phyloP scores from a whole-genome alignment of 1,140 invertebrate species.

The Venturia canescens region DNA sequence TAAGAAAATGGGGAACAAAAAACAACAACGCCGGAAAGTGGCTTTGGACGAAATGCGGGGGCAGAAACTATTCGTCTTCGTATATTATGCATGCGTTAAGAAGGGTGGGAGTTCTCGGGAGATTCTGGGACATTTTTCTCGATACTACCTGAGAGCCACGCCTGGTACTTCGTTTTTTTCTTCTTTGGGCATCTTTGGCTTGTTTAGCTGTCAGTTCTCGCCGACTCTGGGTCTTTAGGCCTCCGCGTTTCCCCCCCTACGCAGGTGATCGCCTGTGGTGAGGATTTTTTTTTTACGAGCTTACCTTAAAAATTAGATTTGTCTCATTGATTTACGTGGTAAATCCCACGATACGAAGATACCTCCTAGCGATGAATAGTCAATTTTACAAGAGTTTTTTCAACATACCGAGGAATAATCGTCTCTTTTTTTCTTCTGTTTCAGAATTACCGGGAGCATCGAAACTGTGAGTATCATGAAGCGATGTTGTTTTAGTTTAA shows the following conservation, averaged over 20 bases:
- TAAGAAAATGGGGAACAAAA: neutral
- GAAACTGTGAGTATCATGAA: constrained; percentile 49
- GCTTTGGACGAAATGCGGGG: constrained; percentile 10
- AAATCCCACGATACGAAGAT: constrained; percentile 8
- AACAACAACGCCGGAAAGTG: constrained; percentile 21
- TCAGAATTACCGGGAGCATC: constrained; percentile 40
- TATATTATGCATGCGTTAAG: constrained; percentile 21
- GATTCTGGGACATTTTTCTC: constrained; percentile 22
- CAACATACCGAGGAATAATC: constrained; percentile 22
- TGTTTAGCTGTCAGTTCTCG: constrained; percentile 21
- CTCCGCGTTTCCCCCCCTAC: constrained; percentile 1
- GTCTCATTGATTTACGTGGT: constrained; percentile 13
- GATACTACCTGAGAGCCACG: constrained; percentile 58
- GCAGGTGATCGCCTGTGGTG: constrained; percentile 9
- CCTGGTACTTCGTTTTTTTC: constrained; percentile 51
- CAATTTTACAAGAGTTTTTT: constrained; percentile 5
- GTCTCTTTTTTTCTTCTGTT: constrained; percentile 51
- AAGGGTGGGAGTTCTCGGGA: constrained; percentile 27
- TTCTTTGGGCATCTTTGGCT: constrained; percentile 17
- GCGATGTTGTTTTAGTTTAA: constrained; percentile 16
- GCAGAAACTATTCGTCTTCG: constrained; percentile 5
- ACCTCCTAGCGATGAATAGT: constrained; percentile 11
- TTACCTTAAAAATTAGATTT: constrained; percentile 46
- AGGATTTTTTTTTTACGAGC: constrained; percentile 45
- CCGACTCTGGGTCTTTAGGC: constrained; percentile 28